A percentile compares a stretch with the other conserved stretches of the same genome.
These are phyloP conservation scores for Spizella passerina DNA, from an alignment of 2,797 vertebrate species.

Conservation along the genomic window DNA sequence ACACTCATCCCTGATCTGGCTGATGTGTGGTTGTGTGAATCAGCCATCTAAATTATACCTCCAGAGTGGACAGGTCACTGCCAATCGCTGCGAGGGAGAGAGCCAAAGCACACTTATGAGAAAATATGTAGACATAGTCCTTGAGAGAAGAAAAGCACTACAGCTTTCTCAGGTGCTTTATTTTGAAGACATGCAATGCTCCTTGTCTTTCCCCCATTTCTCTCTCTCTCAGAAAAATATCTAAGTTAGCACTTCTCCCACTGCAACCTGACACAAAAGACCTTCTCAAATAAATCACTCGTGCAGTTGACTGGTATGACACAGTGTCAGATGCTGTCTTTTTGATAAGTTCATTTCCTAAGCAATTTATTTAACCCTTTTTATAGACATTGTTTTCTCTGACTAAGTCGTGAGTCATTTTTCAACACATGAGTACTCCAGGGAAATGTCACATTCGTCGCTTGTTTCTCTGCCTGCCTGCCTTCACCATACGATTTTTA, in stretches of 20 bases:
- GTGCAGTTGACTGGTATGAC: constrained; percentile 58
- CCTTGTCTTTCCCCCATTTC: not conserved
- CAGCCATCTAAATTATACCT: constrained; percentile 29
- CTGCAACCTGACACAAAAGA: constrained; percentile 60
- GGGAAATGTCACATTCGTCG: not conserved
- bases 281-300: constrained; percentile 48
- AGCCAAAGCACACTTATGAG: not conserved
- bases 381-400: constrained; percentile 49
- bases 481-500: not conserved
- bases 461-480: constrained; percentile 28
- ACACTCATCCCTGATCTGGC: not conserved
- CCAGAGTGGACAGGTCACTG: constrained; percentile 11
- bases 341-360: constrained; percentile 66
- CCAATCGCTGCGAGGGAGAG: not conserved
- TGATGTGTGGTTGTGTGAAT: constrained; percentile 25
- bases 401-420: constrained; percentile 52
- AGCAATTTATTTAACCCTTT: constrained; percentile 66
- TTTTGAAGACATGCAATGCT: not conserved
- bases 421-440: constrained; percentile 24
- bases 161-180: constrained; percentile 9
- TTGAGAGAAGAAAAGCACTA: not conserved
- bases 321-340: constrained; percentile 66
- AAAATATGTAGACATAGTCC: not conserved
- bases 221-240: not conserved
- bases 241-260: constrained; percentile 39